Conservation (phyloP, 2,797 vertebrate species). For the Choloepus didactylus region DNA sequence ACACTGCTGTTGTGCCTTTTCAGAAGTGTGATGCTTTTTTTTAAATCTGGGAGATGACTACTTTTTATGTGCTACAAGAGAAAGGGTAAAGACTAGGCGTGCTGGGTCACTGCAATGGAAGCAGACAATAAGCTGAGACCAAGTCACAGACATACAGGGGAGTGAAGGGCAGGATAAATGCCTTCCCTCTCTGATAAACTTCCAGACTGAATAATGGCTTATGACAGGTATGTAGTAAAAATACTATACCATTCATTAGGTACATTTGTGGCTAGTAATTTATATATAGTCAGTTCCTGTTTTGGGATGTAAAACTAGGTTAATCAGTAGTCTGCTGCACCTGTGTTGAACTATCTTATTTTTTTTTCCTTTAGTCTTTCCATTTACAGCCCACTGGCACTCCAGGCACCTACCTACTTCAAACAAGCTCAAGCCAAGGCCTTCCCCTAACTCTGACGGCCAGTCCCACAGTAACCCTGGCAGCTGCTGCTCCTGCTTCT, state of each 20-base stretch:
- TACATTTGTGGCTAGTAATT: neutral
- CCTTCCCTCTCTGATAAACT: neutral
- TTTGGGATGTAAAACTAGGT: neutral
- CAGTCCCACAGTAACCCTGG: conserved; percentile 94
- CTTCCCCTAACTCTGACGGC: conserved; percentile 93
- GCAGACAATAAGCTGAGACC: neutral
- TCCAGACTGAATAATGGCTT: neutral
- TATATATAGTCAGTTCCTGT: neutral
- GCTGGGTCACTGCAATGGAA: neutral
- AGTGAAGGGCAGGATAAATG: neutral
- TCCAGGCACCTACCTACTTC: conserved; percentile 96
- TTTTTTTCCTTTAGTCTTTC: conserved; percentile 92
- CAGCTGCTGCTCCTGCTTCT: conserved; percentile 93
- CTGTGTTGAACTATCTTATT: neutral
- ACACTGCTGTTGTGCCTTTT: neutral
- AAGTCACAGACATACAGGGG: neutral
- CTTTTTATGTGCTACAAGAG: neutral
- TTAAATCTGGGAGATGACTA: neutral
- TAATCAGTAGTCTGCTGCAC: neutral
- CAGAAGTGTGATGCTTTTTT: neutral
- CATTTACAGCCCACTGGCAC: conserved; percentile 98
- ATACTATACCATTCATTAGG: neutral
- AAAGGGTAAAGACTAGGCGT: neutral
- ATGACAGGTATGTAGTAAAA: neutral
- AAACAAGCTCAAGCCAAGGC: conserved; percentile 95